Conservation (phyloP, 1,140 invertebrate genomes). For the Ostrea edulis region DNA sequence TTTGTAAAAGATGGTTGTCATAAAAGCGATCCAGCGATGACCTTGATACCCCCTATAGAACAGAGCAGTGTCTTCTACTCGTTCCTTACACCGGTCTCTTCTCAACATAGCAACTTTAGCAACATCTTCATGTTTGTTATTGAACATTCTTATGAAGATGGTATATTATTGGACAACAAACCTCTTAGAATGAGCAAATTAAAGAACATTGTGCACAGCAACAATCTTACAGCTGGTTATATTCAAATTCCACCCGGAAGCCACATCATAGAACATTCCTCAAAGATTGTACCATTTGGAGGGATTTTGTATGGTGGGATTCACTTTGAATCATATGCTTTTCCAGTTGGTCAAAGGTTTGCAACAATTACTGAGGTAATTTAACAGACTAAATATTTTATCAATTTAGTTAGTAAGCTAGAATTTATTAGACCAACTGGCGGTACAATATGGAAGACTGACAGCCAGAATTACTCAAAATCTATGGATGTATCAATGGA, state of each 20-base stretch:
- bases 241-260: slow-evolving; percentile 19
- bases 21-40: slow-evolving; percentile 5
- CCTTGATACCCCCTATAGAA: background rate
- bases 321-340: slow-evolving; percentile 49
- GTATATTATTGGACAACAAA: slow-evolving; percentile 20
- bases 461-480: too few relatives aligned
- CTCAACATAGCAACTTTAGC: background rate
- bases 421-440: too few relatives aligned
- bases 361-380: slow-evolving; percentile 50
- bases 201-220: background rate
- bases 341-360: slow-evolving; percentile 50
- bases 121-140: slow-evolving; percentile 48
- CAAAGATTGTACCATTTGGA: slow-evolving; percentile 32
- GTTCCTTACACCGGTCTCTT: background rate
- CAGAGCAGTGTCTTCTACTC: background rate
- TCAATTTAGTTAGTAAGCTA: too few relatives aligned
- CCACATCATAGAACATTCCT: slow-evolving; percentile 52
- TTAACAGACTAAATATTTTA: too few relatives aligned
- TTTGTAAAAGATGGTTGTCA: background rate
- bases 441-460: too few relatives aligned
- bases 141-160: slow-evolving; percentile 12
- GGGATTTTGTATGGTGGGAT: slow-evolving; percentile 50
- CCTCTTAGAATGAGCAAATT: background rate
- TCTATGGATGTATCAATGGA: too few relatives aligned
- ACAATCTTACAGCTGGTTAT: slow-evolving; percentile 12